A percentile compares a stretch with the other conserved stretches of the same genome.
These are phyloP conservation scores for Orbicella faveolata DNA, from an alignment of 64 coral and sea anemone species.

Conservation along the genomic window DNA sequence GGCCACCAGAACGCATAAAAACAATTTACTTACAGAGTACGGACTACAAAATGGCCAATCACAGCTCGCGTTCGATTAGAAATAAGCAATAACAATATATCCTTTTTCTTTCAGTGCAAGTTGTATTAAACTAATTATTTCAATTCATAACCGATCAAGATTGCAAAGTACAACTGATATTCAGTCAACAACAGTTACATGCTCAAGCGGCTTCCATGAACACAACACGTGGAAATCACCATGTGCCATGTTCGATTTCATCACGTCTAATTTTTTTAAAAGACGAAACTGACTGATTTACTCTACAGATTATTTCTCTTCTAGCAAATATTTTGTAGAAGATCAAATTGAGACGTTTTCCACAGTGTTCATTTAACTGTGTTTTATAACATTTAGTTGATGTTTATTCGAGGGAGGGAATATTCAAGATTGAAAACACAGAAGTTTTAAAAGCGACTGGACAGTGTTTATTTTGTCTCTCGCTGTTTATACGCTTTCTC, in stretches of 20 bases:
- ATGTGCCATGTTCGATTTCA: background rate
- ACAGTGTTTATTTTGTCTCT: background rate
- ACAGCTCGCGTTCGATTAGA: background rate
- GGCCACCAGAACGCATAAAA: background rate
- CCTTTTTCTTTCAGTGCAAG: too few species aligned
- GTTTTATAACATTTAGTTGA: background rate
- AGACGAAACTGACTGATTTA: too few species aligned
- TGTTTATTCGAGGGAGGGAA: background rate
- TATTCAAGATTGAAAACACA: background rate
- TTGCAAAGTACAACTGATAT: background rate
- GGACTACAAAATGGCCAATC: background rate
- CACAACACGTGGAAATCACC: background rate
- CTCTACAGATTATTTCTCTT: background rate
- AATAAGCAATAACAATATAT: background rate
- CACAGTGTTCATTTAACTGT: background rate
- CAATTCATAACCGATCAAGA: background rate
- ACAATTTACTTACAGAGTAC: background rate
- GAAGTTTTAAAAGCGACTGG: background rate
- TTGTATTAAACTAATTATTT: background rate
- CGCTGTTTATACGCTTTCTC: background rate
- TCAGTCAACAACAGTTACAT: too few species aligned
- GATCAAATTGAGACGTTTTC: background rate
- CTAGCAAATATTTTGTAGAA: background rate
- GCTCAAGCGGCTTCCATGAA: too few species aligned
- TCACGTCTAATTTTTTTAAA: background rate